Evolutionary conservation across 2,113 vertebrate species (phyloP).

Genomic region (Rana temporaria): DNA sequence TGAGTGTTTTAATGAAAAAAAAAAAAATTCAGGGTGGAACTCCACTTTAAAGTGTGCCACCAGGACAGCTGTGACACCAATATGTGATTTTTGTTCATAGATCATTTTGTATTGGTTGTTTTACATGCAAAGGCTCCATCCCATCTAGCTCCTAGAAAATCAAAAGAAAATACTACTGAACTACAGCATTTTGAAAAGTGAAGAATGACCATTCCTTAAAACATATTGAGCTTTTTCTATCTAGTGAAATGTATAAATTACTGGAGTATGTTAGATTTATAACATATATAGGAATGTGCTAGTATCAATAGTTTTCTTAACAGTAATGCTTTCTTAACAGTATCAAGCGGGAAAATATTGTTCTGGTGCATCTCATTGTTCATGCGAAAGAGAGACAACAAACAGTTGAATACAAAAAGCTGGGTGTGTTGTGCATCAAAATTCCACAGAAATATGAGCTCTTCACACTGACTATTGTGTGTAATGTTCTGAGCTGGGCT

Average conservation of each 20-base stretch:
- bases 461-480: slow-evolving; percentile 10
- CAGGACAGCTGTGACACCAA: too few species aligned
- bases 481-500: slow-evolving; percentile 3
- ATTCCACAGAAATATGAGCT: slow-evolving; percentile 64
- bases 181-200: slow-evolving; percentile 13
- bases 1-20: too few species aligned
- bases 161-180: not conserved
- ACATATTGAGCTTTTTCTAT: slow-evolving; percentile 61
- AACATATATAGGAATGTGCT: slow-evolving; percentile 84
- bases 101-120: too few species aligned
- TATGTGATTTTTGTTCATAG: too few species aligned
- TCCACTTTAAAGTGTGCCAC: too few species aligned
- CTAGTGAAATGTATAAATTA: slow-evolving; percentile 88
- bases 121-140: too few species aligned
- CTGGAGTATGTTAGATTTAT: slow-evolving; percentile 84
- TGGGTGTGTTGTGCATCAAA: slow-evolving; percentile 81
- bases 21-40: too few species aligned
- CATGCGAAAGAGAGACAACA: slow-evolving; percentile 79
- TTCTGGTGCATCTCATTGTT: slow-evolving; percentile 92
- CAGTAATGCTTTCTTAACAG: slow-evolving; percentile 88
- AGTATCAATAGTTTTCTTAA: slow-evolving; percentile 89
- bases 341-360: slow-evolving; percentile 94
- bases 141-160: too few species aligned
- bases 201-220: slow-evolving; percentile 13
- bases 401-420: slow-evolving; percentile 89